Base-by-base conservation (phyloP, 1,140 invertebrate genomes). In the Zaprionus ghesquierei region DNA sequence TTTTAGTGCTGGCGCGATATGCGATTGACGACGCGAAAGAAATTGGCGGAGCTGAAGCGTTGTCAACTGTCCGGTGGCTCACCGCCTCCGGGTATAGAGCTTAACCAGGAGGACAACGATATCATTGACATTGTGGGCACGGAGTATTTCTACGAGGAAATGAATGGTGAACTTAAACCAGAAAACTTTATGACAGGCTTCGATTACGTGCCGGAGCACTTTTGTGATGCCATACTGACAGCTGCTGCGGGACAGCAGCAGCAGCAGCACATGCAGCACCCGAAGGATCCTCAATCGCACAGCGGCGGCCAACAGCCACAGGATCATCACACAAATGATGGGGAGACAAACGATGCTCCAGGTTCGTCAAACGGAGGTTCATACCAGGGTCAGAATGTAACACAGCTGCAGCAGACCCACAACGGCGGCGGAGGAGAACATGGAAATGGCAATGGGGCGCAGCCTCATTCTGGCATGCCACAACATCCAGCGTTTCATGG, bases 71-170 rank as follows among this genome's bases (percentile, higher is more conserved):
- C 90, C 2, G 90, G 90, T 6, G 90, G 90, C 2, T 91, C 90
- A 10, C 90, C 90, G 1, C 90, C 90, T 0, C 90, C 90, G 0
- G 90, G 90, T 0, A 91, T 91, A 29, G 90, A 91, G 55, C 63
- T 91, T 0, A 91, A 91, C 50, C 90, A 91, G 75, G 90, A 91
- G 65, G 90, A 91, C 33, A 91, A 91, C 49, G 90, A 91, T 31
- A 91, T 91, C 23, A 91, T 91, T 25, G 90, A 91, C 31, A 91
- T 91, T 33, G 90, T 91, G 15, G 90, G 90, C 27, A 90, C 90
- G 1, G 90, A 91, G 65, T 91, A 91, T 53, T 91, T 91, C 20
- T 91, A 91, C 56, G 90, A 91, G 66, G 90, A 91, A 35, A 91
- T 91, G 90, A 91, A 91, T 13, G 90, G 90, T 0, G 90, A 91